Conservation (phyloP, 2,797 vertebrate species). For the Hozukius guyotensis region DNA sequence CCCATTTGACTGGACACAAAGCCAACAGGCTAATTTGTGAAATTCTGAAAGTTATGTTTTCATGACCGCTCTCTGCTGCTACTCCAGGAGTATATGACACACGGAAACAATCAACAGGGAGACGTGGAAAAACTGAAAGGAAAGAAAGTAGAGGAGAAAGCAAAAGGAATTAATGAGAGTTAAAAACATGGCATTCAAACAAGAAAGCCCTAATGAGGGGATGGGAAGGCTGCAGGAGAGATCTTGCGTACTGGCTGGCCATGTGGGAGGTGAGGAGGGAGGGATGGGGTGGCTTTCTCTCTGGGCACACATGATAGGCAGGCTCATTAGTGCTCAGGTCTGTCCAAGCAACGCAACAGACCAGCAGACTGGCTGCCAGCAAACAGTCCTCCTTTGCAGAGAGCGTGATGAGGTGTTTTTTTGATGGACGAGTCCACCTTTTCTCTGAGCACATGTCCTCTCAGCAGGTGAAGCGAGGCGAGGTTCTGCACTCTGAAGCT, state of each 20-base stretch:
- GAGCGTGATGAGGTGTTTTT: slow-evolving; percentile 27
- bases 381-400: slow-evolving; percentile 40
- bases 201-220: slow-evolving; percentile 61
- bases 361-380: slow-evolving; percentile 56
- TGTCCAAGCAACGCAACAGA: slow-evolving; percentile 63
- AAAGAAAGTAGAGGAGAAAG: slow-evolving; percentile 24
- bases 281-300: slow-evolving; percentile 34
- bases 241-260: slow-evolving; percentile 49
- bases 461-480: slow-evolving; percentile 54
- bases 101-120: slow-evolving; percentile 30
- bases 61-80: background rate
- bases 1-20: background rate
- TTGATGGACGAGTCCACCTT: slow-evolving; percentile 54
- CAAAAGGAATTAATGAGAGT: slow-evolving; percentile 37
- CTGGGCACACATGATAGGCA: slow-evolving; percentile 63
- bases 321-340: slow-evolving; percentile 77
- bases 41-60: slow-evolving; percentile 22
- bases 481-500: slow-evolving; percentile 51
- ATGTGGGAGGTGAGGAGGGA: slow-evolving; percentile 50
- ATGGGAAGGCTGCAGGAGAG: slow-evolving; percentile 60
- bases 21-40: background rate
- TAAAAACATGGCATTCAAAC: slow-evolving; percentile 59
- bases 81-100: background rate
- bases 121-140: slow-evolving; percentile 21
- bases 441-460: slow-evolving; percentile 66